phyloP scores from a whole-genome alignment of 2,113 vertebrate species.

The Labeo rohita region DNA sequence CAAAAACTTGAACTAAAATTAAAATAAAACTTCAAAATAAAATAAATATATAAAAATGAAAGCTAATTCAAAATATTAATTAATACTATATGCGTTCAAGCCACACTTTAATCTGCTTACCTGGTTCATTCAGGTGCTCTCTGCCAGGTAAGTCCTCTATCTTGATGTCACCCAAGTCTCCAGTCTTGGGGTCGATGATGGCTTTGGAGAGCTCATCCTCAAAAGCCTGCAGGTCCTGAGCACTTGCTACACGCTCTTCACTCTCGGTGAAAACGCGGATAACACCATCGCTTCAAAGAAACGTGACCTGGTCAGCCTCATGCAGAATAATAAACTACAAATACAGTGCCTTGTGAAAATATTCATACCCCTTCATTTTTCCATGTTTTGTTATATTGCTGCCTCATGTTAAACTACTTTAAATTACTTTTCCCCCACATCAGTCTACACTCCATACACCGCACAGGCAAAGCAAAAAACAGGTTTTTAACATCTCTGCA shows the following conservation, averaged over 20 bases:
- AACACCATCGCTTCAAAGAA: constrained; percentile 85
- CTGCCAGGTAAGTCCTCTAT: constrained; percentile 90
- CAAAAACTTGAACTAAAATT: too few relatives aligned
- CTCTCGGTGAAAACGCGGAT: constrained; percentile 93
- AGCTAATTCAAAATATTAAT: too few relatives aligned
- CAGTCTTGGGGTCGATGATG: constrained; percentile 92
- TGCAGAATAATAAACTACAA: neutral
- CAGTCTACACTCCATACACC: too few relatives aligned
- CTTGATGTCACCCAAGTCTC: constrained; percentile 92
- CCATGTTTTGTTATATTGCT: too few relatives aligned
- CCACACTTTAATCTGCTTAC: constrained; percentile 66
- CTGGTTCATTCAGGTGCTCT: constrained; percentile 91
- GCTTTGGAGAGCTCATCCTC: constrained; percentile 93
- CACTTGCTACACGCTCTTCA: constrained; percentile 83
- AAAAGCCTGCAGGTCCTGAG: constrained; percentile 89
- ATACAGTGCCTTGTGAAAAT: too few relatives aligned
- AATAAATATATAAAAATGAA: too few relatives aligned
- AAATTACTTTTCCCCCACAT: too few relatives aligned
- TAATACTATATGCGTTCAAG: neutral
- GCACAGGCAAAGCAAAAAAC: too few relatives aligned
- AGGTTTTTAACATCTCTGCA: too few relatives aligned
- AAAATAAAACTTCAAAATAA: too few relatives aligned
- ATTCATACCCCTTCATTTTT: too few relatives aligned
- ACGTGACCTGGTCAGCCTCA: neutral
- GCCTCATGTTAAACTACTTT: too few relatives aligned